Evolutionary conservation across 2,797 vertebrate species (phyloP).

Genomic region (Pseudochromis fuscus): DNA sequence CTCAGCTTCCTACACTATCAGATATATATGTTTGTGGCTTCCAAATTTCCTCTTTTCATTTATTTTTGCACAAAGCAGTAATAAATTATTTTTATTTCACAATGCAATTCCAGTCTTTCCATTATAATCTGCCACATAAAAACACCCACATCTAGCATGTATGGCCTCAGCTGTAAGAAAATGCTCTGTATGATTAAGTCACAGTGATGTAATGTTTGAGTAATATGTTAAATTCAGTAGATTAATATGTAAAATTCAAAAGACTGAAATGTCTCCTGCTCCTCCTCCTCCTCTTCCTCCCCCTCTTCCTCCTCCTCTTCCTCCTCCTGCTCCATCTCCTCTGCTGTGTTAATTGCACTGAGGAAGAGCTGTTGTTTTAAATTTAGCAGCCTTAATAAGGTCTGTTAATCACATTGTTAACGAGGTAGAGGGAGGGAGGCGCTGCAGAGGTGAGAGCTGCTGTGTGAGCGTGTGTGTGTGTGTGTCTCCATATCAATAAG

Average conservation of each 20-base stretch:
- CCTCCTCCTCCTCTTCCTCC: background rate
- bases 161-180: background rate
- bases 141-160: too few species aligned
- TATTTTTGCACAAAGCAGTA: too few species aligned
- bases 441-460: conserved; percentile 39
- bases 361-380: conserved; percentile 77
- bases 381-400: conserved; percentile 77
- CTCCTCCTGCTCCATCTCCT: conserved; percentile 19
- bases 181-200: too few species aligned
- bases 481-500: conserved; percentile 53
- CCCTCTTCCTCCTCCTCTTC: conserved; percentile 19
- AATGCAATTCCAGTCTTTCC: too few species aligned
- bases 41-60: too few species aligned
- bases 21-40: too few species aligned
- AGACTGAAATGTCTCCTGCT: conserved; percentile 10
- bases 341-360: conserved; percentile 57
- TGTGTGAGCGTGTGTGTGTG: conserved; percentile 17
- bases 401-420: conserved; percentile 77
- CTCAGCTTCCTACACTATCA: too few species aligned
- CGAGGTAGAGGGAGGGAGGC: conserved; percentile 31
- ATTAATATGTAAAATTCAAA: conserved; percentile 4
- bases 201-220: too few species aligned
- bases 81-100: too few species aligned
- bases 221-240: background rate
- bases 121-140: too few species aligned